phyloP scores from a whole-genome alignment of 2,888 invertebrate species.

The Nomada fabriciana region DNA sequence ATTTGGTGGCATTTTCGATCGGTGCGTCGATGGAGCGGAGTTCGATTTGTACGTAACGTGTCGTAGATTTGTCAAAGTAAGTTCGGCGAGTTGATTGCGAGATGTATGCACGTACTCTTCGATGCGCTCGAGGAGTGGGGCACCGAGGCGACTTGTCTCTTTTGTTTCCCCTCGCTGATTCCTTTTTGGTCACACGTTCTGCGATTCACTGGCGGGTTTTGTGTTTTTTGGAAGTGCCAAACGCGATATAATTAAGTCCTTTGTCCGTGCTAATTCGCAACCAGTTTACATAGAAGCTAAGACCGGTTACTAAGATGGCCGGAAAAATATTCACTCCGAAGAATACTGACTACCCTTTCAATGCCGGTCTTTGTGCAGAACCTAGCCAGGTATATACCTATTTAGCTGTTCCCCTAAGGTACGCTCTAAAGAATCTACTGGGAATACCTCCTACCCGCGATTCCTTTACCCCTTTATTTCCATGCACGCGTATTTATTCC shows the following conservation, averaged over 20 bases:
- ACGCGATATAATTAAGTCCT: conserved; percentile 65
- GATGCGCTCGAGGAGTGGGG: background rate
- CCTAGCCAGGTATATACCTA: conserved; percentile 63
- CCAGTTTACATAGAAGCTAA: conserved; percentile 65
- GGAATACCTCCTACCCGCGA: conserved; percentile 33
- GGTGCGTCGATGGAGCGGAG: background rate
- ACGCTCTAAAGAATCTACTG: conserved; percentile 34
- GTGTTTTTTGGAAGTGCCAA: conserved; percentile 53
- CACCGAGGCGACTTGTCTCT: conserved; percentile 2
- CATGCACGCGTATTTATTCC: conserved; percentile 11
- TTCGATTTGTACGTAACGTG: conserved; percentile 6
- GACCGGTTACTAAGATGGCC: conserved; percentile 58
- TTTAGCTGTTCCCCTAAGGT: conserved; percentile 58
- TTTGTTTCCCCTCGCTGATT: background rate
- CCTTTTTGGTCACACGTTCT: background rate
- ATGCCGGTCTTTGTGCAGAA: conserved; percentile 61
- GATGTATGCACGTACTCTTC: background rate
- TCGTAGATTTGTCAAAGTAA: conserved; percentile 12
- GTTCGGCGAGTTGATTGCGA: conserved; percentile 6
- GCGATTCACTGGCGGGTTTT: conserved; percentile 12
- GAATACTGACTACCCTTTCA: conserved; percentile 65
- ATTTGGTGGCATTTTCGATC: conserved; percentile 31
- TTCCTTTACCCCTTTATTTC: conserved; percentile 35
- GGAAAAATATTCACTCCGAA: conserved; percentile 65
- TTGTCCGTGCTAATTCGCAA: conserved; percentile 71